Base-by-base conservation (phyloP, 1,140 invertebrate species). In the Drosophila parabipectinata region DNA sequence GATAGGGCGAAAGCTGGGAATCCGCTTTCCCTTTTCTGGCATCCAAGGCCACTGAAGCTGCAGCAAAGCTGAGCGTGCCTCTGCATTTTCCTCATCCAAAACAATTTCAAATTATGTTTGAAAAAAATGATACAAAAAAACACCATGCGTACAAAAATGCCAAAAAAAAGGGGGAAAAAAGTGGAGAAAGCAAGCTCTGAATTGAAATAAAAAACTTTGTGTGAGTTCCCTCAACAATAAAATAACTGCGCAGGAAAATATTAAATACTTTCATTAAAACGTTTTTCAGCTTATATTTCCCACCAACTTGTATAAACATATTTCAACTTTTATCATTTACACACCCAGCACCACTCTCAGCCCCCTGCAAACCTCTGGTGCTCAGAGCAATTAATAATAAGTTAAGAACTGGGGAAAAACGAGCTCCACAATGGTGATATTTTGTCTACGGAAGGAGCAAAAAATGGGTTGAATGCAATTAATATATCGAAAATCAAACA, bases 251-350 rank as follows among this genome's bases (percentile, higher is more conserved):
- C 58, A 32, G 66, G 71, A 79, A 77, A 87, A 82, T 75, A 72
- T 79, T 79, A 88, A 81, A 88, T 77, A 80, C 79, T 87, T 87
- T 87, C 87, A 88, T 88, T 87, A 88, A 87, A 87, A 79, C 79
- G 83, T 77, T 82, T 87, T 82, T 59, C 71, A 77, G 58, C 73
- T 73, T 76, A 64, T 77, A 77, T 81, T 81, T 57, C 24, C 51
- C 51, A 26, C 67, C 60, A 85, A 67, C 76, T 77, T 73, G 64
- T 74, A 52, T 71, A 79, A 75, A 64, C 62, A 72, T 61, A 72
- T 82, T 76, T 71, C 32, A 85, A 87, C 82, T 87, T 87, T 88
- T 57, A 74, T 48, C 72, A 80, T 83, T 84, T 72, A 44, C 45
- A 50, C 44, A 41, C 26, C 30, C 34, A 32, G 51, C 54, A 9